These are phyloP conservation scores for Coelopa frigida DNA, from an alignment of 1,140 invertebrate genomes.

Conservation along the genomic window DNA sequence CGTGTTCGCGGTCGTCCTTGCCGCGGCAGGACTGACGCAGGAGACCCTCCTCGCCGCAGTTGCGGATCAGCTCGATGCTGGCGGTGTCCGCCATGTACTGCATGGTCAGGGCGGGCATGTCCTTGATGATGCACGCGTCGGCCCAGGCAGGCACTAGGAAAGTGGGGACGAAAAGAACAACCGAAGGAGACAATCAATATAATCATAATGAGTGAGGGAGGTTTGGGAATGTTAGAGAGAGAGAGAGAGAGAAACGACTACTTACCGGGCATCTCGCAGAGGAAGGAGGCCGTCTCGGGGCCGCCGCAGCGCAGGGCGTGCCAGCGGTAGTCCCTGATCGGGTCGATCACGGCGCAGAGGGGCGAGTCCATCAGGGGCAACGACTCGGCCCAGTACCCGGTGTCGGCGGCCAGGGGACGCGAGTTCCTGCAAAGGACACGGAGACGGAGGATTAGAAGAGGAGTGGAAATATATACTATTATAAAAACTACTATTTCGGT, in stretches of 20 bases:
- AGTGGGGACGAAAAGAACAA: background rate
- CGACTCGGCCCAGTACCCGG: conserved; percentile 58
- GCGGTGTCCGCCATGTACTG: conserved; percentile 68
- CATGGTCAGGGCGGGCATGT: conserved; percentile 60
- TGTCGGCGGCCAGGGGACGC: conserved; percentile 52
- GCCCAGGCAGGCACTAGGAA: conserved; percentile 62
- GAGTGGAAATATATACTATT: background rate
- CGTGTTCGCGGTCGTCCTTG: conserved; percentile 48
- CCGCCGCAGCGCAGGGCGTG: conserved; percentile 60
- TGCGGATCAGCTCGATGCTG: conserved; percentile 76
- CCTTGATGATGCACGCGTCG: conserved; percentile 57
- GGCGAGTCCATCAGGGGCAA: conserved; percentile 47
- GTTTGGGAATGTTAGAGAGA: too few relatives aligned
- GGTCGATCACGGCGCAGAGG: conserved; percentile 61
- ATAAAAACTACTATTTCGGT: too few relatives aligned
- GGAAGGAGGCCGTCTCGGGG: conserved; percentile 64
- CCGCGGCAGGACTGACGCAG: conserved; percentile 61
- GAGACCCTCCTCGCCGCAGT: conserved; percentile 75
- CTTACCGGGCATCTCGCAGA: conserved; percentile 66
- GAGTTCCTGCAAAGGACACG: conserved; percentile 30
- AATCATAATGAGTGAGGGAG: background rate
- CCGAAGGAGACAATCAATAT: background rate
- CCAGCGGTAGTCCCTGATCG: conserved; percentile 63
- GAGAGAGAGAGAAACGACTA: too few relatives aligned
- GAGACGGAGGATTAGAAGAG: background rate